A percentile compares a stretch with the other conserved stretches of the same genome.
Conservation (phyloP, 2,888 invertebrate genomes). For the Atrina japonica region DNA sequence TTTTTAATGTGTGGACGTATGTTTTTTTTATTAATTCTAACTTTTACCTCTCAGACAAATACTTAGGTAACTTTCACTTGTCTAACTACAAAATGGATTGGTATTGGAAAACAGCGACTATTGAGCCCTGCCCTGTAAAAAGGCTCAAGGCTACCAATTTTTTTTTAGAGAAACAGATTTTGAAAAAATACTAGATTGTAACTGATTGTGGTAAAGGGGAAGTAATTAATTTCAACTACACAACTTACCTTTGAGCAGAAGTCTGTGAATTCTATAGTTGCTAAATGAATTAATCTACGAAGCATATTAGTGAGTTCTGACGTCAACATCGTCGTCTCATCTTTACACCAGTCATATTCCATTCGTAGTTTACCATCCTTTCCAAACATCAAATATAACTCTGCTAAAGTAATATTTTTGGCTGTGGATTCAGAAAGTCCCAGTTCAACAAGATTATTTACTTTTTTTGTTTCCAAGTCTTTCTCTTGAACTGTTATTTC, state of each 20-base stretch:
- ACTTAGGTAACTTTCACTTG: too few relatives aligned
- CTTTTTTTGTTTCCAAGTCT: slow-evolving; percentile 31
- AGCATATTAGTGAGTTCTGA: slow-evolving; percentile 72
- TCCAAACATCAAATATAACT: slow-evolving; percentile 90
- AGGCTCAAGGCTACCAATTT: too few relatives aligned
- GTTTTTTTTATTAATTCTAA: too few relatives aligned
- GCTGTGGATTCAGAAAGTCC: slow-evolving; percentile 49
- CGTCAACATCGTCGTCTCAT: slow-evolving; percentile 46
- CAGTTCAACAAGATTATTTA: slow-evolving; percentile 46
- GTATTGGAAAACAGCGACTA: too few relatives aligned
- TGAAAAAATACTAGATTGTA: too few relatives aligned
- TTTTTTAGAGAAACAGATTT: too few relatives aligned
- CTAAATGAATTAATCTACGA: slow-evolving; percentile 72
- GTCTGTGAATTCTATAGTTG: slow-evolving; percentile 75
- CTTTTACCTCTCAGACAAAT: too few relatives aligned
- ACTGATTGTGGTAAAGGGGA: too few relatives aligned
- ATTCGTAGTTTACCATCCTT: slow-evolving; percentile 78
- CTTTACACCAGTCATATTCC: slow-evolving; percentile 81
- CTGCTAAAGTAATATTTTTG: slow-evolving; percentile 91
- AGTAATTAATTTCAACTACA: too few relatives aligned
- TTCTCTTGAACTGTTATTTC: slow-evolving; percentile 9
- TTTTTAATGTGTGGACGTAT: too few relatives aligned
- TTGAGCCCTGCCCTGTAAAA: too few relatives aligned
- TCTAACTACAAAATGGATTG: too few relatives aligned
- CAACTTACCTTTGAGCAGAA: slow-evolving; percentile 55